A percentile compares a stretch with the other conserved stretches of the same genome.
These are phyloP conservation scores for Pseudomugil gertrudae DNA, from an alignment of 2,797 vertebrate species.

Conservation along the genomic window DNA sequence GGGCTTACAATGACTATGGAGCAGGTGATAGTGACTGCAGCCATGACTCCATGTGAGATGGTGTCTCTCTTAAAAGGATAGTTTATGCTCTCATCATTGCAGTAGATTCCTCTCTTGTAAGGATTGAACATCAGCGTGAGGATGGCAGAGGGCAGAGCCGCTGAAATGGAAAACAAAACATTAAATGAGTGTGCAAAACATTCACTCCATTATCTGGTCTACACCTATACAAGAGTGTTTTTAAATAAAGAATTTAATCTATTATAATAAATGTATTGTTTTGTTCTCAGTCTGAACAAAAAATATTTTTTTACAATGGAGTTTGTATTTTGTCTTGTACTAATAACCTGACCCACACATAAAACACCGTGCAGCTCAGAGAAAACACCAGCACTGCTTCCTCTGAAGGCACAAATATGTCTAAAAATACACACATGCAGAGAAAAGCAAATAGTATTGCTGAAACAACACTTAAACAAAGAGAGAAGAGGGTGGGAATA, in stretches of 20 bases:
- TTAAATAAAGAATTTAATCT: too few species aligned
- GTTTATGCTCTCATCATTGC: conserved; percentile 88
- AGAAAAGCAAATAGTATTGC: background rate
- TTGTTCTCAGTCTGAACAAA: too few species aligned
- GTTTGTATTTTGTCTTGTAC: background rate
- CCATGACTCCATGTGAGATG: conserved; percentile 92
- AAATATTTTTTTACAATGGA: too few species aligned
- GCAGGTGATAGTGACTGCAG: conserved; percentile 88
- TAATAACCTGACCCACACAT: background rate
- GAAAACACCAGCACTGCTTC: background rate
- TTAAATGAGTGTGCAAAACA: background rate
- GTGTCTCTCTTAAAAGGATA: conserved; percentile 92
- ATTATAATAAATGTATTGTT: background rate
- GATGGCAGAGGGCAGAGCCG: conserved; percentile 88
- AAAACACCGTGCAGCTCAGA: background rate
- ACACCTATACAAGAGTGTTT: too few species aligned
- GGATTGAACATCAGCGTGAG: conserved; percentile 88
- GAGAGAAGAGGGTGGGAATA: background rate
- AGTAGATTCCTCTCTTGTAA: conserved; percentile 91
- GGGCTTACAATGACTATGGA: conserved; percentile 89
- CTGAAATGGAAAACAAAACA: conserved; percentile 59
- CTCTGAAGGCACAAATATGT: background rate
- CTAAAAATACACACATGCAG: background rate
- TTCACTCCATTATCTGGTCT: background rate
- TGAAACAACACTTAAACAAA: background rate